Percentiles rank a stretch among this genome's conserved stretches.
Evolutionary conservation across 2,113 vertebrate genomes (phyloP).

Genomic region (Sinocyclocheilus maitianheensis): DNA sequence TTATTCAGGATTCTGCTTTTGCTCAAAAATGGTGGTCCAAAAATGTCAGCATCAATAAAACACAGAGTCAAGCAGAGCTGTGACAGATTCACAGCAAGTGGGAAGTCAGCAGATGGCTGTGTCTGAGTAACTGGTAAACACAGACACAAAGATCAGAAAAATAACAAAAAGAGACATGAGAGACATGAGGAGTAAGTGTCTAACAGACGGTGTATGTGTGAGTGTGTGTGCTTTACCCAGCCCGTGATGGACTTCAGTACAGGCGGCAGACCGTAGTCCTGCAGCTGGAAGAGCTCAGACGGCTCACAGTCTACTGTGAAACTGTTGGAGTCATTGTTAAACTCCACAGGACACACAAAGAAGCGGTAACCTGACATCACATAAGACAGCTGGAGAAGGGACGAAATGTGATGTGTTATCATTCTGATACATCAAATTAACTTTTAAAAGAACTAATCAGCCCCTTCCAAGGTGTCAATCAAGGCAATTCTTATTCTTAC

Average conservation of each 20-base stretch:
- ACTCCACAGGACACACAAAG: constrained; percentile 98
- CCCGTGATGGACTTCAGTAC: constrained; percentile 85
- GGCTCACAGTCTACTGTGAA: constrained; percentile 96
- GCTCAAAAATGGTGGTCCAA: background rate
- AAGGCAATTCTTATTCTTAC: background rate
- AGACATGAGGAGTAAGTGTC: background rate
- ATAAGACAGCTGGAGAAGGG: constrained; percentile 84
- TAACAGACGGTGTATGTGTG: constrained; percentile 8
- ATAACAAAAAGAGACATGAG: background rate
- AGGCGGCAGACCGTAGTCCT: constrained; percentile 86
- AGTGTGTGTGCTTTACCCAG: constrained; percentile 79
- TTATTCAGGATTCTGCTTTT: background rate
- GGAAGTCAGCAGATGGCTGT: background rate
- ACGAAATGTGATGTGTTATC: background rate
- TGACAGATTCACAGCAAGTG: background rate
- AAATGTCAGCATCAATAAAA: background rate
- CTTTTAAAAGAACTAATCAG: background rate
- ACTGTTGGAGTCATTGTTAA: constrained; percentile 95
- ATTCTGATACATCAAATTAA: background rate
- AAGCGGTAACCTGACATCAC: constrained; percentile 92
- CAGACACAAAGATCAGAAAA: background rate
- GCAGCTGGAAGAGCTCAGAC: constrained; percentile 91
- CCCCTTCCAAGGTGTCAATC: background rate
- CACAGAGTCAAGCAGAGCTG: background rate
- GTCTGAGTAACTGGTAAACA: background rate